These are phyloP conservation scores for Papilio demoleus DNA, from an alignment of 2,888 invertebrate genomes.

Conservation along the genomic window DNA sequence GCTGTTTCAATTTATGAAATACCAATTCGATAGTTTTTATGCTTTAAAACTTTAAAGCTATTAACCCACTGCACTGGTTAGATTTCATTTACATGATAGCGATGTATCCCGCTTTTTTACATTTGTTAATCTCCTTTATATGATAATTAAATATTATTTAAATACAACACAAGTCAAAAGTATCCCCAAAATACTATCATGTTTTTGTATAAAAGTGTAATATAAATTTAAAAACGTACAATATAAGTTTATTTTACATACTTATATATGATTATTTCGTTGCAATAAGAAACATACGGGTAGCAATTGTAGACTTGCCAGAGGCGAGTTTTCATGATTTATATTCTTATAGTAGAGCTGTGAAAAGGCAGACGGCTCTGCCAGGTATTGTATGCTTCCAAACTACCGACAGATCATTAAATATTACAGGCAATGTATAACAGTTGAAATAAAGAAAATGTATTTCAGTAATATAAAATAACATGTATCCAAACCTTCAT, in stretches of 20 bases:
- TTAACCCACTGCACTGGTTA: not conserved
- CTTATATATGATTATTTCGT: not conserved
- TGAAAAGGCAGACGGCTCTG: conserved; percentile 19
- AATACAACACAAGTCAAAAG: too few relatives aligned
- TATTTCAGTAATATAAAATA: not conserved
- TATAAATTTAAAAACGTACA: too few relatives aligned
- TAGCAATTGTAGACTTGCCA: conserved; percentile 20
- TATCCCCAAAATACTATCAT: too few relatives aligned
- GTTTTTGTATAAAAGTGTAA: too few relatives aligned
- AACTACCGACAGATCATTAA: conserved; percentile 27
- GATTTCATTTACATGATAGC: not conserved
- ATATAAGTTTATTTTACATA: not conserved
- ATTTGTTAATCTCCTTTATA: not conserved
- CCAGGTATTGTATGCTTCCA: conserved; percentile 27
- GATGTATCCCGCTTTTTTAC: not conserved
- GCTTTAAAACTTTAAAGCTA: not conserved
- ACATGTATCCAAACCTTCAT: too few relatives aligned
- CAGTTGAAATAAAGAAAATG: not conserved
- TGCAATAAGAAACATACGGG: conserved; percentile 10
- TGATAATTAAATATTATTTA: too few relatives aligned
- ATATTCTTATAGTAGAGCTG: conserved; percentile 28
- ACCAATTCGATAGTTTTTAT: not conserved
- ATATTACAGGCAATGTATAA: conserved; percentile 6
- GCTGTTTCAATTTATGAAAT: conserved; percentile 8
- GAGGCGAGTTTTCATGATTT: conserved; percentile 32